Percentiles rank a stretch among this genome's conserved stretches.
These are phyloP conservation scores for Dermolepida albohirtum DNA, from an alignment of 2,888 invertebrate genomes.

Conservation along the genomic window DNA sequence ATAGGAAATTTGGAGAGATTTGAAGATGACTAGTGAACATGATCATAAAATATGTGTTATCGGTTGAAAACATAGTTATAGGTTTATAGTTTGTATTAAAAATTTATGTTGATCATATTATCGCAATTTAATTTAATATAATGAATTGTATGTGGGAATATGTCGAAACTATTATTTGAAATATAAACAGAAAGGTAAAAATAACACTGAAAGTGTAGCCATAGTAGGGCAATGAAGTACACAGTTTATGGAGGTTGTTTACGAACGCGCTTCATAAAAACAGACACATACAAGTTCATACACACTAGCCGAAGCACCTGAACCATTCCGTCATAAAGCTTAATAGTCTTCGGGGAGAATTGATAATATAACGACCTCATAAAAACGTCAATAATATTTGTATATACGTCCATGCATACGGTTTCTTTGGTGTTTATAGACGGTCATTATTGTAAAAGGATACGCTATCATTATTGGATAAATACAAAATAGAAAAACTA, in stretches of 20 bases:
- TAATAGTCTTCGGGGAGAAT: slow-evolving; percentile 60
- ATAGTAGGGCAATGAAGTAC: slow-evolving; percentile 28
- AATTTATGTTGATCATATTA: too few relatives aligned
- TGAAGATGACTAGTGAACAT: too few relatives aligned
- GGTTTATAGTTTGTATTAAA: too few relatives aligned
- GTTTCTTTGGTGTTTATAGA: slow-evolving; percentile 34
- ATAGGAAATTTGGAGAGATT: too few relatives aligned
- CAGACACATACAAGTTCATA: slow-evolving; percentile 52
- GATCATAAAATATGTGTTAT: too few relatives aligned
- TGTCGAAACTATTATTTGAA: slow-evolving; percentile 11
- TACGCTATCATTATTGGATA: slow-evolving; percentile 32
- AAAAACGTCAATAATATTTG: slow-evolving; percentile 51
- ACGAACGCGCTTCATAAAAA: slow-evolving; percentile 58
- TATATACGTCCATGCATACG: slow-evolving; percentile 32
- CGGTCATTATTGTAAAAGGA: slow-evolving; percentile 35
- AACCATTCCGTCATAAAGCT: slow-evolving; percentile 60
- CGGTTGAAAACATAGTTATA: too few relatives aligned
- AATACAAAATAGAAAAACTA: slow-evolving; percentile 28
- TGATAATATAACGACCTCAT: slow-evolving; percentile 61
- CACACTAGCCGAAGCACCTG: slow-evolving; percentile 54
- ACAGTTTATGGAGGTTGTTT: slow-evolving; percentile 53
- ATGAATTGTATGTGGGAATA: slow-evolving; percentile 8
- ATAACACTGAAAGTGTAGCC: slow-evolving; percentile 21
- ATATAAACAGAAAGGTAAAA: slow-evolving; percentile 5
- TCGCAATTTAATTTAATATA: too few relatives aligned